phyloP scores from a whole-genome alignment of 2,113 vertebrate species.

The Corythornis vintsioides region DNA sequence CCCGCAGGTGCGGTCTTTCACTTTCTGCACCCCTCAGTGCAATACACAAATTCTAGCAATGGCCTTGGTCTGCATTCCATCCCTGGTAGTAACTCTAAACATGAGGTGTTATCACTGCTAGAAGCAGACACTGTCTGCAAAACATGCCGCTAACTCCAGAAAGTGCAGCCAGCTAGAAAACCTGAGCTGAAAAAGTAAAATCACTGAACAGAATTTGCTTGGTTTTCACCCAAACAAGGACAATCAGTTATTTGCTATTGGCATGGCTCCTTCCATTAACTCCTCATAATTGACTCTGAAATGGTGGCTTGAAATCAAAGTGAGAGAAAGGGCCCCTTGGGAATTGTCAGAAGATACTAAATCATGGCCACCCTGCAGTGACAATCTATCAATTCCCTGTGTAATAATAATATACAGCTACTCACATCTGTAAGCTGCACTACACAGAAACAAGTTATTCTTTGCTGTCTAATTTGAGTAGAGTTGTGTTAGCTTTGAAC shows the following conservation, averaged over 20 bases:
- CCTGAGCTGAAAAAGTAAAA: no score
- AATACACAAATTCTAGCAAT: no score
- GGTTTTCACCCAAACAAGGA: no score
- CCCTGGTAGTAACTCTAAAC: no score
- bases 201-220: no score
- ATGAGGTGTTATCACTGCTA: no score
- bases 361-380: background rate
- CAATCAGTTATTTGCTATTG: background rate
- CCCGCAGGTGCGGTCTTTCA: no score
- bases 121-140: no score
- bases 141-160: no score
- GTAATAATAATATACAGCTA: background rate
- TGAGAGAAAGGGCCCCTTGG: background rate
- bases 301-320: background rate
- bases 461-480: background rate
- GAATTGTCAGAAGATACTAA: background rate
- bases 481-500: background rate
- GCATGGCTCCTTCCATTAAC: background rate
- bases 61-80: no score
- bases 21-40: no score
- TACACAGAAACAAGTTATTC: background rate
- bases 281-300: background rate
- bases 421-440: background rate
- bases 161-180: no score
- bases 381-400: background rate